phyloP scores from a whole-genome alignment of 2,888 invertebrate species.

The Lithophane ornitopus region DNA sequence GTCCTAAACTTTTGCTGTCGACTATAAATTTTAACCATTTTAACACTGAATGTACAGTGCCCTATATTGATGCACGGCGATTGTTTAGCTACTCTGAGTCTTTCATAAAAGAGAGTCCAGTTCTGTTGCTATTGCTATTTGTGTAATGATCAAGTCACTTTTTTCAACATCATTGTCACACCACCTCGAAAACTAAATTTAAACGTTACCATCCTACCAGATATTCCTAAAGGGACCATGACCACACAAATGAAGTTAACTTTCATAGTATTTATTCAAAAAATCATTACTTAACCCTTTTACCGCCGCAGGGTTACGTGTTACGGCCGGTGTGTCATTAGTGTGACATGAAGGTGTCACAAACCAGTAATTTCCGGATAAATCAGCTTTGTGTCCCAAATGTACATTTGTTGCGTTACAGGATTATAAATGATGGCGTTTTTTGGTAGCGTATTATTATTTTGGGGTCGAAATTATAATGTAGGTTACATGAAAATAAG shows the following conservation, averaged over 20 bases:
- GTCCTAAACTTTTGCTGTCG: neutral
- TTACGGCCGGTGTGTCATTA: conserved; percentile 54
- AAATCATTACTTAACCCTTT: conserved; percentile 59
- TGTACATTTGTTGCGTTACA: conserved; percentile 54
- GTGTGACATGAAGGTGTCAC: conserved; percentile 57
- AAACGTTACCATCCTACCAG: neutral
- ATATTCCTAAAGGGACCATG: conserved; percentile 6
- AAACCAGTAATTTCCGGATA: conserved; percentile 67
- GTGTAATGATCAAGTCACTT: neutral
- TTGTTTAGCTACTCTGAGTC: neutral
- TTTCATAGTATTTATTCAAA: conserved; percentile 53
- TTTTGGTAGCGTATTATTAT: conserved; percentile 44
- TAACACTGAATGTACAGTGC: too few relatives aligned
- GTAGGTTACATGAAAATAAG: conserved; percentile 28
- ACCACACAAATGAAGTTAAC: conserved; percentile 24
- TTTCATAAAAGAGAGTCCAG: neutral
- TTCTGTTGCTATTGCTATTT: neutral
- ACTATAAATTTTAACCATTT: neutral
- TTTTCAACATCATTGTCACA: neutral
- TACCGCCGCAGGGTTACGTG: conserved; percentile 41
- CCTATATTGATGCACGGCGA: too few relatives aligned
- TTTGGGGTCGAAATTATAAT: conserved; percentile 30
- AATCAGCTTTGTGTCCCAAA: conserved; percentile 66
- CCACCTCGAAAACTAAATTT: neutral
- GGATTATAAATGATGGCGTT: conserved; percentile 60